Conservation (phyloP, 2,113 vertebrate species). For the Monarcha castaneiventris region DNA sequence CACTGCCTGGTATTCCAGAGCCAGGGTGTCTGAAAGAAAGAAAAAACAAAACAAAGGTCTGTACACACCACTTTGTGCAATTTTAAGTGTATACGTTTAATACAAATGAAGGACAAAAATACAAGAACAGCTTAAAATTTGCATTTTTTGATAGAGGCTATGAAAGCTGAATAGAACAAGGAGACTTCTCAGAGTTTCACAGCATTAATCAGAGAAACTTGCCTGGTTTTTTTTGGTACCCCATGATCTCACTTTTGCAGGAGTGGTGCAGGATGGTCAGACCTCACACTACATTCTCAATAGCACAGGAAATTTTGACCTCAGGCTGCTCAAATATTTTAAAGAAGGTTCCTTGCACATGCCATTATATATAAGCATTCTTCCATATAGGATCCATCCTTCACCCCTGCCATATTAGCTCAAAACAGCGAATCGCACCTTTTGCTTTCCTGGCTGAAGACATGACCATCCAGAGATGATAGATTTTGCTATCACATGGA, state of each 20-base stretch:
- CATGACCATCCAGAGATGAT: background rate
- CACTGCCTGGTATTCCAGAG: constrained; percentile 95
- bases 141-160: background rate
- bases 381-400: background rate
- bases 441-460: background rate
- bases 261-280: background rate
- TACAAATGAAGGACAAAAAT: background rate
- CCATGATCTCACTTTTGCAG: background rate
- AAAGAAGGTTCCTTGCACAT: background rate
- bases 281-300: background rate
- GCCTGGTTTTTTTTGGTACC: background rate
- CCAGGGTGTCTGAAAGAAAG: constrained; percentile 84
- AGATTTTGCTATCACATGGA: background rate
- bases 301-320: background rate
- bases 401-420: background rate
- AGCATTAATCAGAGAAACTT: background rate
- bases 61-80: background rate
- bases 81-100: background rate
- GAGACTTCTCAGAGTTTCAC: background rate
- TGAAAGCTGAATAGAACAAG: background rate
- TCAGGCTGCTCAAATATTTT: background rate
- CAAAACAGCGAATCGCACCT: background rate
- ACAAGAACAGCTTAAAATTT: background rate
- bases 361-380: background rate
- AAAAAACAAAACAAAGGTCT: background rate